phyloP scores from a whole-genome alignment of 1,140 invertebrate genomes.

The Drosophila pseudoananassae region DNA sequence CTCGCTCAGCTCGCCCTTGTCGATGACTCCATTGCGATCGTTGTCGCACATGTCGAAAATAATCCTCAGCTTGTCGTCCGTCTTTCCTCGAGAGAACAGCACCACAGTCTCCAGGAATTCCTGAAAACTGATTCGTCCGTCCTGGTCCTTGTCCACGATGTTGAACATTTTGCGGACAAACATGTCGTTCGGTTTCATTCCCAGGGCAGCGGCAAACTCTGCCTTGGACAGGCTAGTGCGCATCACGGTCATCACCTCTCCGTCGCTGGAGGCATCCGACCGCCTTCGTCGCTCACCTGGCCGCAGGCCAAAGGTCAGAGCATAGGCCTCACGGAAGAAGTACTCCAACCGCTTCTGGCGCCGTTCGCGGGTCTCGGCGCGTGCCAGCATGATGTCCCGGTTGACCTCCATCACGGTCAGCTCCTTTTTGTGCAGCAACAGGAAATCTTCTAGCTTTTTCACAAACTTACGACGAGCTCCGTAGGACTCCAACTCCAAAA shows the following conservation, averaged over 20 bases:
- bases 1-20: constrained; percentile 96
- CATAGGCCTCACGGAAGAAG: constrained; percentile 99
- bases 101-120: constrained; percentile 99
- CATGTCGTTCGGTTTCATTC: constrained; percentile 97
- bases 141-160: constrained; percentile 98
- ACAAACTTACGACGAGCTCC: constrained; percentile 94
- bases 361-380: constrained; percentile 98
- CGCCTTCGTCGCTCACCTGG: constrained; percentile 89
- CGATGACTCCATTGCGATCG: constrained; percentile 97
- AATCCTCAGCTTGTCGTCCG: constrained; percentile 97
- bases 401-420: constrained; percentile 83
- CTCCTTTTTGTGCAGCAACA: constrained; percentile 92
- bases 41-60: constrained; percentile 99
- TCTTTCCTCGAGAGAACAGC: constrained; percentile 94
- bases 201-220: constrained; percentile 98
- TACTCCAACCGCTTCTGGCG: constrained; percentile 97
- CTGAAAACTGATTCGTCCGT: constrained; percentile 98
- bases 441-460: constrained; percentile 94
- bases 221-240: constrained; percentile 95
- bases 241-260: constrained; percentile 96
- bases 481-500: constrained; percentile 95
- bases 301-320: constrained; percentile 93
- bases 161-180: constrained; percentile 99
- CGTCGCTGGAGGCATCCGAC: constrained; percentile 90
- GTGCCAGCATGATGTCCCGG: constrained; percentile 94